phyloP scores from a whole-genome alignment of 2,797 vertebrate species.

The Anableps anableps region DNA sequence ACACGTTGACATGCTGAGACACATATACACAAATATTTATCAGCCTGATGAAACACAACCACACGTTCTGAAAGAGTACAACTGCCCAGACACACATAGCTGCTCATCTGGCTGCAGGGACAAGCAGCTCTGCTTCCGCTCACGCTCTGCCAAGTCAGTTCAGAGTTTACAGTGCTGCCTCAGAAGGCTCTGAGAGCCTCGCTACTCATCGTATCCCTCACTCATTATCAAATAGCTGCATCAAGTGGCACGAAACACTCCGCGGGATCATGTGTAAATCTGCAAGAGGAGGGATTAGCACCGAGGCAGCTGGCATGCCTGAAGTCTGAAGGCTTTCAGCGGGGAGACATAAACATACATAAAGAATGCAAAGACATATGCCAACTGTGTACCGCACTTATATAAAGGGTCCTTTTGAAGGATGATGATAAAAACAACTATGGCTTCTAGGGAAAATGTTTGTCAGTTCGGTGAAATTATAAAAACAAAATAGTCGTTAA shows the following conservation, averaged over 20 bases:
- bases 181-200: slow-evolving; percentile 42
- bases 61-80: slow-evolving; percentile 15
- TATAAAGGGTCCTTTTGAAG: neutral
- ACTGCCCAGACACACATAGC: slow-evolving; percentile 45
- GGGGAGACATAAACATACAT: slow-evolving; percentile 26
- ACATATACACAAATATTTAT: slow-evolving; percentile 39
- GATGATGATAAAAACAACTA: slow-evolving; percentile 4
- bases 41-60: slow-evolving; percentile 44
- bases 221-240: slow-evolving; percentile 55
- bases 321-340: slow-evolving; percentile 37
- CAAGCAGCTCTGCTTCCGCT: slow-evolving; percentile 53
- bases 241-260: slow-evolving; percentile 41
- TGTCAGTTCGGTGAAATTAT: neutral
- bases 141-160: slow-evolving; percentile 49
- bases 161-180: slow-evolving; percentile 49
- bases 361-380: slow-evolving; percentile 30
- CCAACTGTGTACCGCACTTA: neutral
- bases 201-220: slow-evolving; percentile 42
- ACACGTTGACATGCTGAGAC: slow-evolving; percentile 43
- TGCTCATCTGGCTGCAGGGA: slow-evolving; percentile 54
- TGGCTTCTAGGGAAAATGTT: neutral
- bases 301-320: slow-evolving; percentile 50
- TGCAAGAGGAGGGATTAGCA: slow-evolving; percentile 52
- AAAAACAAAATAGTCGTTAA: neutral
- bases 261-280: slow-evolving; percentile 48